Base-by-base conservation (phyloP, 1,140 invertebrate species). In the Drosophila erecta region DNA sequence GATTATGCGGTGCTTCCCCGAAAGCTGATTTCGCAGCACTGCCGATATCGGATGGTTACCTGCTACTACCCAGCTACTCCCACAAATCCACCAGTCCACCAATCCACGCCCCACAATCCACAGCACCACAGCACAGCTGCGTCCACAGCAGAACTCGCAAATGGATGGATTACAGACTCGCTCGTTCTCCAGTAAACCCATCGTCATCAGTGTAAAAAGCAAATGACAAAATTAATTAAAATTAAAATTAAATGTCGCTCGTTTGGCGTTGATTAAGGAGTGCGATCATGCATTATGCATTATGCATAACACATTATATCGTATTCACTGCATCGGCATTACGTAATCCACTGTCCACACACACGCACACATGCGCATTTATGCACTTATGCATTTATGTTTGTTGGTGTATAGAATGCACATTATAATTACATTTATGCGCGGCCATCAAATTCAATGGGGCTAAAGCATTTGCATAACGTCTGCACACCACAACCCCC, bases 401-500 rank as follows among this genome's bases (percentile, higher is more conserved):
- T 56, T 38, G 51, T 38, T 64, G 43, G 12, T 38, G 60, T 55
- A 64, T 76, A 59, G 73, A 72, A 64, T 74, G 74, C 75, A 74
- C 81, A 79, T 74, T 66, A 83, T 81, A 81, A 81, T 84, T 81
- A 84, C 79, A 81, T 83, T 81, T 79, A 84, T 84, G 61, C 50
- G 43, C 69, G 80, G 38, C 76, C 80, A 81, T 81, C 69, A 81
- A 84, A 79, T 79, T 74, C 75, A 81, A 81, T 81, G 79, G 79
- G 41, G 51, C 80, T 83, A 74, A 60, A 66, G 69, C 75, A 81
- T 81, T 81, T 84, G 69, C 79, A 78, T 69, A 84, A 70, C 65
- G 61, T 44, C 37, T 12, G n/a, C 41, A 22, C 33, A 4, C 3
- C 2, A 4, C 22, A 24, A 24, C 24, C 27, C 33, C 24, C 3